Conservation (phyloP, 2,888 invertebrate species). For the Copidosoma aretas region DNA sequence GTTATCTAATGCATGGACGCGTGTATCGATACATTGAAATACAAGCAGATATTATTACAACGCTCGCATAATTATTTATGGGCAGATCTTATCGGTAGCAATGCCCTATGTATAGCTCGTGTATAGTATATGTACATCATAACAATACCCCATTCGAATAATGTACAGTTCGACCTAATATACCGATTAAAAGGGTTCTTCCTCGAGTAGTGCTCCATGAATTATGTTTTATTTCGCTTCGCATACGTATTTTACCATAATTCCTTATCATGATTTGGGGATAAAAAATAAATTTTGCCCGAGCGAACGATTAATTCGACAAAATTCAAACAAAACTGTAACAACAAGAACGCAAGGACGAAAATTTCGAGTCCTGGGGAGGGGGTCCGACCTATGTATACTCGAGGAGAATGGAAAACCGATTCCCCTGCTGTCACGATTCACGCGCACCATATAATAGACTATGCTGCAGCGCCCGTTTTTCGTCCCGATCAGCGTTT, state of each 20-base stretch:
- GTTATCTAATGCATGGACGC: slow-evolving; percentile 19
- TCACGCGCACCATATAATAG: neutral
- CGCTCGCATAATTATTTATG: neutral
- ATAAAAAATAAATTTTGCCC: too few species aligned
- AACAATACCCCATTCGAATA: neutral
- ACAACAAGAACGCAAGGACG: neutral
- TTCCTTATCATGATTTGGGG: too few species aligned
- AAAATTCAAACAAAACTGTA: neutral
- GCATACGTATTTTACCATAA: neutral
- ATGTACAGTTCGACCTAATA: neutral
- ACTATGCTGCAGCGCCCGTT: neutral
- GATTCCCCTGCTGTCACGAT: slow-evolving; percentile 19
- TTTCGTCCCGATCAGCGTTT: slow-evolving; percentile 36
- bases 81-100: neutral
- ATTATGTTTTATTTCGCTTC: too few species aligned
- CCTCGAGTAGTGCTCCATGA: neutral
- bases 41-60: neutral
- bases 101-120: neutral
- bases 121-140: neutral
- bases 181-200: neutral
- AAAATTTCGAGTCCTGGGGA: neutral
- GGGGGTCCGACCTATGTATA: too few species aligned
- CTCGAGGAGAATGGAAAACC: neutral
- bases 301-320: too few species aligned
- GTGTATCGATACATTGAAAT: neutral